A percentile compares a stretch with the other conserved stretches of the same genome.
Evolutionary conservation across 2,888 invertebrate species (phyloP).

Genomic region (Protophormia terraenovae): DNA sequence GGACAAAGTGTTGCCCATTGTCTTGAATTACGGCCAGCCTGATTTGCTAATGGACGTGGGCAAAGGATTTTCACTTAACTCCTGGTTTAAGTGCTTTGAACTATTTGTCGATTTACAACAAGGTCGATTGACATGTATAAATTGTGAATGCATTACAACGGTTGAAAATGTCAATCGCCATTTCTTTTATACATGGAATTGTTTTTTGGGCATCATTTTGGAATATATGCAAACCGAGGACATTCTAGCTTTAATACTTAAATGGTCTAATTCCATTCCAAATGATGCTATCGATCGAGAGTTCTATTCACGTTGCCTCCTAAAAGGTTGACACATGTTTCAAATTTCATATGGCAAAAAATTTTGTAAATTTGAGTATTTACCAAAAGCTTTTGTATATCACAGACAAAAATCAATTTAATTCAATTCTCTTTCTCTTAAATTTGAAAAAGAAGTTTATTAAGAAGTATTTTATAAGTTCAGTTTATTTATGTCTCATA

Average conservation of each 20-base stretch:
- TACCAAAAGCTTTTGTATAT: neutral
- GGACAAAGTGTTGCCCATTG: conserved; percentile 79
- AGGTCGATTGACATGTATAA: conserved; percentile 78
- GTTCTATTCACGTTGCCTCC: conserved; percentile 79
- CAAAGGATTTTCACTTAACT: conserved; percentile 73
- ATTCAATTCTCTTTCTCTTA: neutral
- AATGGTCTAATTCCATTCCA: conserved; percentile 80
- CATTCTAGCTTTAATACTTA: conserved; percentile 78
- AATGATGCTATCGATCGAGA: conserved; percentile 80
- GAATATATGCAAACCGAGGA: conserved; percentile 78
- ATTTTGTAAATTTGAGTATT: neutral
- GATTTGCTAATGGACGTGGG: conserved; percentile 78
- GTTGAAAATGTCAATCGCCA: conserved; percentile 77
- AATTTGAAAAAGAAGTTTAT: neutral
- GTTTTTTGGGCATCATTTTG: conserved; percentile 78
- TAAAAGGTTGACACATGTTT: conserved; percentile 74
- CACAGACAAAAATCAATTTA: conserved; percentile 10
- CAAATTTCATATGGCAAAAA: neutral
- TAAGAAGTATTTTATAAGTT: neutral
- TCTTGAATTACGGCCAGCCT: conserved; percentile 78
- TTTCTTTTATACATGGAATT: conserved; percentile 81
- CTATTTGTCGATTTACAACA: conserved; percentile 79
- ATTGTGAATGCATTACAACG: conserved; percentile 77
- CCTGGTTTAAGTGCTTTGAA: conserved; percentile 80
- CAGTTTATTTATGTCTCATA: neutral